phyloP scores from a whole-genome alignment of 2,888 invertebrate genomes.

The Apamea anceps region DNA sequence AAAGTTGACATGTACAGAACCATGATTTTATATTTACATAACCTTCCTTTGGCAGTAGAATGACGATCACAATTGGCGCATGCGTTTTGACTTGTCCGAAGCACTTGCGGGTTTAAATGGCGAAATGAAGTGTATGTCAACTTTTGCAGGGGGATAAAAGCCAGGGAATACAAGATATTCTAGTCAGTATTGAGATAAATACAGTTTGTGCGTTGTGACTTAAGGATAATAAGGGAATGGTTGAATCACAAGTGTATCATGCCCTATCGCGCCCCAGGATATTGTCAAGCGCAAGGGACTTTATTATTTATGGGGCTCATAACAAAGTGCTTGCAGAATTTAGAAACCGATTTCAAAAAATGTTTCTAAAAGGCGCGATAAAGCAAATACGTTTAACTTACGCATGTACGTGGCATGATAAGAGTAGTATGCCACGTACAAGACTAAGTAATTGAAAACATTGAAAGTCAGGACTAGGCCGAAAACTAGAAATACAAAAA shows the following conservation, averaged over 20 bases:
- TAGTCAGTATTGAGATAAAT: constrained; percentile 5
- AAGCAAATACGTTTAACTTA: background rate
- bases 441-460: constrained; percentile 16
- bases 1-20: constrained; percentile 55
- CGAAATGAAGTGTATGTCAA: constrained; percentile 52
- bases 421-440: background rate
- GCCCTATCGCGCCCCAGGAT: background rate
- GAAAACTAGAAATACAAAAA: constrained; percentile 18
- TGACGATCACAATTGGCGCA: constrained; percentile 55
- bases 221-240: background rate
- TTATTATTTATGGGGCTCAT: background rate
- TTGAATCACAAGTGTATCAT: background rate
- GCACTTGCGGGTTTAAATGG: constrained; percentile 21
- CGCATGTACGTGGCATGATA: background rate
- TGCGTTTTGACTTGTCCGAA: constrained; percentile 35
- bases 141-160: constrained; percentile 48
- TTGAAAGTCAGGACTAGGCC: background rate
- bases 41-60: constrained; percentile 39
- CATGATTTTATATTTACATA: constrained; percentile 57
- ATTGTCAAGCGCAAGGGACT: background rate
- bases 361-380: background rate
- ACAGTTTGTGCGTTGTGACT: constrained; percentile 27
- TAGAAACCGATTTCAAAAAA: background rate
- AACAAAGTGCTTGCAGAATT: background rate
- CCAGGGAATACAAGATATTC: constrained; percentile 21